Percentiles rank a stretch among this genome's conserved stretches.
These are phyloP conservation scores for Oophaga sylvatica DNA, from an alignment of 2,797 vertebrate species.

Conservation along the genomic window DNA sequence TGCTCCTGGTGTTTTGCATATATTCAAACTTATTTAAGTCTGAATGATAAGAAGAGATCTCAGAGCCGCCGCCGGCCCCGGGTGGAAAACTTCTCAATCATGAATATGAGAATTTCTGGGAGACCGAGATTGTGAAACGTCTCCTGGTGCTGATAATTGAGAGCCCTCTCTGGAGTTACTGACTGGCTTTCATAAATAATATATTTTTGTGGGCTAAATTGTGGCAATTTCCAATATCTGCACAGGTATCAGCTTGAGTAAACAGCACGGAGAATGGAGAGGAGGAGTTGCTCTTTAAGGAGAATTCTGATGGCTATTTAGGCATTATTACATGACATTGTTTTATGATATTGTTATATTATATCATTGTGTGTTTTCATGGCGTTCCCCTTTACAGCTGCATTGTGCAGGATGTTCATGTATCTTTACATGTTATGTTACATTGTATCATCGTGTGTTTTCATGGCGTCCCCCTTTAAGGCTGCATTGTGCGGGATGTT, in stretches of 20 bases:
- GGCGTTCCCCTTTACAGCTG: too few species aligned
- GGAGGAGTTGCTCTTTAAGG: neutral
- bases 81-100: neutral
- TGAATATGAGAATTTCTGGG: neutral
- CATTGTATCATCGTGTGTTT: too few species aligned
- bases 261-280: neutral
- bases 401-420: too few species aligned
- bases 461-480: too few species aligned
- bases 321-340: neutral
- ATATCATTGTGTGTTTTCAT: neutral
- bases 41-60: constrained; percentile 13
- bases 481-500: too few species aligned
- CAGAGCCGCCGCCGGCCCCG: neutral
- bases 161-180: neutral
- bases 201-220: neutral
- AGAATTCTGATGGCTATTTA: neutral
- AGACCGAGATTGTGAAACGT: neutral
- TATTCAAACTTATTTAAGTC: constrained; percentile 25
- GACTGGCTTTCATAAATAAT: too few species aligned
- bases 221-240: neutral
- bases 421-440: too few species aligned
- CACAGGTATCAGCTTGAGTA: neutral
- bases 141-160: neutral
- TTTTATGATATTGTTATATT: neutral
- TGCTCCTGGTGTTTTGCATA: constrained; percentile 8